These are phyloP conservation scores for Porites lobata DNA, from an alignment of 92 coral and sea anemone species.

Conservation along the genomic window DNA sequence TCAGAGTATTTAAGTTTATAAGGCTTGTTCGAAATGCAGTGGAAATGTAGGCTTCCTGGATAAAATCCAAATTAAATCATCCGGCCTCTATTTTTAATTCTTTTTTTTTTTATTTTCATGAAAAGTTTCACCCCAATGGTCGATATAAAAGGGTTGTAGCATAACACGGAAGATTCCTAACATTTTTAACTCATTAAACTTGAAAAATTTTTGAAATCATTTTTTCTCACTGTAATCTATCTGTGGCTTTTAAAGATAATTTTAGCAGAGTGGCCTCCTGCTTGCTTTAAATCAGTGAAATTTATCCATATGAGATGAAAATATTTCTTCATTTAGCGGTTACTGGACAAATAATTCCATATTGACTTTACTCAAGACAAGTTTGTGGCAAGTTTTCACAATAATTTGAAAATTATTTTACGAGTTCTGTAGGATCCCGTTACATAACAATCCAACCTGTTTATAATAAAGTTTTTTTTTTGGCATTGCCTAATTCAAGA, in stretches of 20 bases:
- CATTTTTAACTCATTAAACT: neutral
- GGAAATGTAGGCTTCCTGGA: no score
- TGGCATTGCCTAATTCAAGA: conserved; percentile 22
- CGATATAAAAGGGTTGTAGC: neutral
- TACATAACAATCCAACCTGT: conserved; percentile 33
- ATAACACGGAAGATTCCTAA: neutral
- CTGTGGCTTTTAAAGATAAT: conserved; percentile 44
- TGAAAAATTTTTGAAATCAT: conserved; percentile 15
- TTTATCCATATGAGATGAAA: conserved; percentile 36
- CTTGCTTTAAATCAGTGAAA: conserved; percentile 30
- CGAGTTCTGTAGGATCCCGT: conserved; percentile 8
- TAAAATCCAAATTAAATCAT: no score
- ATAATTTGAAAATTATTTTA: neutral
- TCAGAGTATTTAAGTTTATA: no score
- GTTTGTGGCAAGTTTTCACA: neutral
- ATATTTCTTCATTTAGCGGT: conserved; percentile 15
- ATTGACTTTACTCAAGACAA: no score
- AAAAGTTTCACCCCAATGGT: neutral
- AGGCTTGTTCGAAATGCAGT: no score
- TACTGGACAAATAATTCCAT: neutral
- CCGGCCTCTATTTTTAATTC: neutral
- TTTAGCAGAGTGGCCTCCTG: conserved; percentile 32
- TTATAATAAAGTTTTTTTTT: conserved; percentile 35
- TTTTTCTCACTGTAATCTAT: conserved; percentile 23
- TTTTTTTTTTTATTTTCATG: neutral